Base-by-base conservation (phyloP, 2,888 invertebrate genomes). In the Eupithecia subfuscata region DNA sequence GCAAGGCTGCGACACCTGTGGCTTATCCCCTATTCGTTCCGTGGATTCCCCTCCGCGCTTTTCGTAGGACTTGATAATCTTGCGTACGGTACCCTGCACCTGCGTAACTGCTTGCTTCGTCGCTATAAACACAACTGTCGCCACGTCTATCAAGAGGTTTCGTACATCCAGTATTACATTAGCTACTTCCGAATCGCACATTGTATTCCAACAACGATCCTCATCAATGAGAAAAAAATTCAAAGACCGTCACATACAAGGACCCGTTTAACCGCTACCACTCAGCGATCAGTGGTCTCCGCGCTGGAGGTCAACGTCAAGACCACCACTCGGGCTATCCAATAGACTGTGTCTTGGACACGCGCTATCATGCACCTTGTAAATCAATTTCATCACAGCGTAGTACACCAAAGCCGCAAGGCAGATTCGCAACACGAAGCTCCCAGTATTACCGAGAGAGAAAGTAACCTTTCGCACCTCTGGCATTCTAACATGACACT, bases 281-380 rank as follows among this genome's bases (percentile, higher is more conserved):
- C 25, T 25, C 14, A 25, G 60, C 60, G 14, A 60, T 60, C 25
- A 60, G 25, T 60, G 25, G 60, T 25, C 25, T 25, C 56, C 56
- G 56, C 56, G 12, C 3, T 22, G 56, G 22, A 4, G 56, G 56
- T 5, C 6, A 12, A n/a, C 22, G 3, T 2, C 22, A 8, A 22
- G 3, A n/a, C 9, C n/a, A 11, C 4, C 25, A 4, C 22, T 60
- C 60, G 60, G 4, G 22, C 25, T 14, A 25, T 5, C 22, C 25
- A 25, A 60, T 6, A 60, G 25, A 60, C 4, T 37, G 22, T 67
- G 65, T 40, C 65, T 37, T 11, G 65, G 37, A n/a, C 65, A 67
- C 40, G 40, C 37, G 65, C 14, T 67, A 67, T 40, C 65, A 67
- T 67, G 65, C 8, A 67, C n/a, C n/a, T 67, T 67, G 65, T 67